Percentiles rank a stretch among this genome's conserved stretches.
Evolutionary conservation across 2,797 vertebrate genomes (phyloP).

Genomic region (Macroramphosus scolopax): DNA sequence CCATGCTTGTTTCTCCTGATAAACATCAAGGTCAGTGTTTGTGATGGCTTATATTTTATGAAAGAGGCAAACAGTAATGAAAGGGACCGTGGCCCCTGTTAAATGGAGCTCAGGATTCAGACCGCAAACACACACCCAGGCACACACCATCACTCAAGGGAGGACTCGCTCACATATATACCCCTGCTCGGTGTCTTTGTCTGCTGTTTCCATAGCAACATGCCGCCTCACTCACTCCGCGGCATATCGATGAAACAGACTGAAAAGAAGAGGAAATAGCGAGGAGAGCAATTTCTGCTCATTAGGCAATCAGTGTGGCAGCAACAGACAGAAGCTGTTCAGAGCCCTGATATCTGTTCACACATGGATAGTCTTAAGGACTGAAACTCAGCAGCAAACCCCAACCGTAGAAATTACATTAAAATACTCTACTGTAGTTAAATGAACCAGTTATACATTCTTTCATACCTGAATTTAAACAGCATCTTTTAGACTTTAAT

Average conservation of each 20-base stretch:
- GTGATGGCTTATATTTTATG: not conserved
- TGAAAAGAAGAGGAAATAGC: slow-evolving; percentile 41
- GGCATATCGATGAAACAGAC: slow-evolving; percentile 49
- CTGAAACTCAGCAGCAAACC: slow-evolving; percentile 2
- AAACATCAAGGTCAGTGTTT: not conserved
- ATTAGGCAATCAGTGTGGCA: slow-evolving; percentile 58
- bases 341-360: slow-evolving; percentile 15
- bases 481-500: slow-evolving; percentile 2
- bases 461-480: too few relatives aligned
- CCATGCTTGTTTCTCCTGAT: slow-evolving; percentile 1
- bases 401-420: not conserved
- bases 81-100: slow-evolving; percentile 1
- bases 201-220: slow-evolving; percentile 77
- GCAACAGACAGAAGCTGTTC: slow-evolving; percentile 36
- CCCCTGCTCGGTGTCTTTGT: slow-evolving; percentile 49
- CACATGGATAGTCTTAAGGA: slow-evolving; percentile 3
- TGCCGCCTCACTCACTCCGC: slow-evolving; percentile 52
- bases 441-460: too few relatives aligned
- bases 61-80: slow-evolving; percentile 4
- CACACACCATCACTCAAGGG: slow-evolving; percentile 23
- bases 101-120: slow-evolving; percentile 24
- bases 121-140: slow-evolving; percentile 25
- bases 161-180: slow-evolving; percentile 34
- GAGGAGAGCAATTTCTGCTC: slow-evolving; percentile 60
- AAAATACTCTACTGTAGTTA: too few relatives aligned